Evolutionary conservation across 1,140 invertebrate genomes (phyloP).

Genomic region (Meloidogyne floridensis): DNA sequence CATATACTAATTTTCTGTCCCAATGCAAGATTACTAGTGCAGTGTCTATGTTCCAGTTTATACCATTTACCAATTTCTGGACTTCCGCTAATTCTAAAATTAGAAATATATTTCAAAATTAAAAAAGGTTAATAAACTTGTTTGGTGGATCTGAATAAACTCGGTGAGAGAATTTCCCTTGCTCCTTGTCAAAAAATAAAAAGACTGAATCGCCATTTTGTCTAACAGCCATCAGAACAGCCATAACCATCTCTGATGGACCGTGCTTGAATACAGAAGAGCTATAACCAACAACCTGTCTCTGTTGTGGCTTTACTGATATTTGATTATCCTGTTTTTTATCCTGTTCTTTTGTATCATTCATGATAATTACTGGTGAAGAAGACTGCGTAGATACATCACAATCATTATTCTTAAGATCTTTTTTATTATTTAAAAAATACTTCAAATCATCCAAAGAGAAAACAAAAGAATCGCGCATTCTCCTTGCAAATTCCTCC

Average conservation of each 20-base stretch:
- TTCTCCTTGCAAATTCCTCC: conserved; percentile 1
- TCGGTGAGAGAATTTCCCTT: background rate
- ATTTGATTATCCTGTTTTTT: conserved; percentile 4
- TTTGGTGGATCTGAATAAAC: conserved; percentile 1
- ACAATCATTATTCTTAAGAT: background rate
- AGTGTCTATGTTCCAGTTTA: background rate
- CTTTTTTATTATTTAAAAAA: background rate
- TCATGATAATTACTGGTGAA: conserved; percentile 6
- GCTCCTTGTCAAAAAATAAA: background rate
- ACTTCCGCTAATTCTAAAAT: background rate
- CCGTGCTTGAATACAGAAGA: background rate
- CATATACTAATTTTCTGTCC: background rate
- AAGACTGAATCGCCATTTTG: background rate
- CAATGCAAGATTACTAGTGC: background rate
- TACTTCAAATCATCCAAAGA: background rate
- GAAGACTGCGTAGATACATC: background rate
- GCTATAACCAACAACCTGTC: background rate
- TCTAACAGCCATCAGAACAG: background rate
- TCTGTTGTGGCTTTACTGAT: background rate
- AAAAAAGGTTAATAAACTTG: background rate
- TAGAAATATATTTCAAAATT: background rate
- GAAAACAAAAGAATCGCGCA: background rate
- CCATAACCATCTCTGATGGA: background rate
- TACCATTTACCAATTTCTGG: background rate
- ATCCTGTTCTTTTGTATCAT: conserved; percentile 1